Conservation (phyloP, 2,888 invertebrate species). For the Acleris literana region DNA sequence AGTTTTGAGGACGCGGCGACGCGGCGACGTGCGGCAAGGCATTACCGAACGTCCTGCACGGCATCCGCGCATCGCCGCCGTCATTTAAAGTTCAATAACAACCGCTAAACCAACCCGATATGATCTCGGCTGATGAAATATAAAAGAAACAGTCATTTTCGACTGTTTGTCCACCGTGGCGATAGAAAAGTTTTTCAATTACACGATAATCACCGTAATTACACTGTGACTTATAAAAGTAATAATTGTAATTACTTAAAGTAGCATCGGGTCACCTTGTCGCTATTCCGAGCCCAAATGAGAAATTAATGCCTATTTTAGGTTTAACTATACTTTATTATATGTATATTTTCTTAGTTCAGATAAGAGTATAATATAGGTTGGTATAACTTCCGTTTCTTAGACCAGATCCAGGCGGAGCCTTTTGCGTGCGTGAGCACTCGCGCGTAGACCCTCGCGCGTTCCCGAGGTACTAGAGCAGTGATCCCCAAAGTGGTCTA, state of each 20-base stretch:
- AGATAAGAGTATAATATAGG: too few relatives aligned
- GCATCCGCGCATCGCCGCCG: slow-evolving; percentile 54
- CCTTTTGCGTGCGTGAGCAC: too few relatives aligned
- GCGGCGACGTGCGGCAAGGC: slow-evolving; percentile 28
- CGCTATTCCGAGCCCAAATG: slow-evolving; percentile 48
- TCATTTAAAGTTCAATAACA: slow-evolving; percentile 79
- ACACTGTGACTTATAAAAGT: slow-evolving; percentile 56
- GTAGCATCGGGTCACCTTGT: slow-evolving; percentile 24
- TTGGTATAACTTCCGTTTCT: too few relatives aligned
- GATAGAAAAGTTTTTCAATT: slow-evolving; percentile 81
- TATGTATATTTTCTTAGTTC: too few relatives aligned
- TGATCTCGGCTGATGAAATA: slow-evolving; percentile 64
- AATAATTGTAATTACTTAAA: slow-evolving; percentile 57
- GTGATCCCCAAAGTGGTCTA: too few relatives aligned
- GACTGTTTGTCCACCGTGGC: slow-evolving; percentile 66
- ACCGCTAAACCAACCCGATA: slow-evolving; percentile 72
- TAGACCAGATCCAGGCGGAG: too few relatives aligned
- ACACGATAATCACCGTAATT: slow-evolving; percentile 61
- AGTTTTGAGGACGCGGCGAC: slow-evolving; percentile 46
- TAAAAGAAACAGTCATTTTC: slow-evolving; percentile 72
- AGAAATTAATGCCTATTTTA: slow-evolving; percentile 52
- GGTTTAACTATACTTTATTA: slow-evolving; percentile 8
- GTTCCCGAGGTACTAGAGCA: too few relatives aligned
- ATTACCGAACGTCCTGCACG: slow-evolving; percentile 44
- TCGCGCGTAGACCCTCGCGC: too few relatives aligned